Base-by-base conservation (phyloP, 2,113 vertebrate genomes). In the Jaculus jaculus region DNA sequence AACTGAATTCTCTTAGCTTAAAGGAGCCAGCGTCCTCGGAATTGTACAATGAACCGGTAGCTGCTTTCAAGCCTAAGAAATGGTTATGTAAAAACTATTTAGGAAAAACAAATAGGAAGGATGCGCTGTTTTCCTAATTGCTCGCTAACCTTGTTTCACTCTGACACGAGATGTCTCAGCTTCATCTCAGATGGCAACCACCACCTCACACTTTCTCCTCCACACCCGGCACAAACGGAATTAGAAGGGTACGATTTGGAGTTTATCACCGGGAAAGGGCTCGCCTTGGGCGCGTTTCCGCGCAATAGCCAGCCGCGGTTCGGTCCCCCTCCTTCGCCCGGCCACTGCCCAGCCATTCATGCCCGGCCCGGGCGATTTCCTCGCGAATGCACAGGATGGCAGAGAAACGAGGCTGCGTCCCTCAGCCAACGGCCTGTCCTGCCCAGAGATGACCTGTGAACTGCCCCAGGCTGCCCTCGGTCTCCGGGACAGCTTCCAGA, bases 31-130 rank as follows among this genome's bases (percentile, higher is more conserved):
- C 42, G 81, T 73, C 79, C 79, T 87, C 63, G n/a, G 72, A 73
- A 89, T 89, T 92, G 79, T 63, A 61, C 68, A 54, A 54, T 15
- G 42, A 85, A 15, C 37, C 80, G 84, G 72, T 69, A 87, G 86
- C 34, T 63, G 88, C 71, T 87, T 66, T 89, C 2, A 66, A 66
- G 63, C 51, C 87, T 72, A 80, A 90, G 84, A 60, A 85, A 71
- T 39, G 85, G 58, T 96, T 97, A 96, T 86, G 87, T 95, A 95
- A 95, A 97, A 92, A 95, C 84, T 91, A 87, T 72, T 78, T 93
- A n/a, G 34, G 26, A 87, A 73, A 71, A 47, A 30, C 63, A 77
- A 58, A 32, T 28, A 86, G 42, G 47, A 87, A 95, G 82, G 73
- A 79, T 73, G 72, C 9, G 2, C 77, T 26, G 51, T 77, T 82